Percentiles rank a stretch among this genome's conserved stretches.
Conservation (phyloP, 2,888 invertebrate genomes). For the Acanthosoma haemorrhoidale region DNA sequence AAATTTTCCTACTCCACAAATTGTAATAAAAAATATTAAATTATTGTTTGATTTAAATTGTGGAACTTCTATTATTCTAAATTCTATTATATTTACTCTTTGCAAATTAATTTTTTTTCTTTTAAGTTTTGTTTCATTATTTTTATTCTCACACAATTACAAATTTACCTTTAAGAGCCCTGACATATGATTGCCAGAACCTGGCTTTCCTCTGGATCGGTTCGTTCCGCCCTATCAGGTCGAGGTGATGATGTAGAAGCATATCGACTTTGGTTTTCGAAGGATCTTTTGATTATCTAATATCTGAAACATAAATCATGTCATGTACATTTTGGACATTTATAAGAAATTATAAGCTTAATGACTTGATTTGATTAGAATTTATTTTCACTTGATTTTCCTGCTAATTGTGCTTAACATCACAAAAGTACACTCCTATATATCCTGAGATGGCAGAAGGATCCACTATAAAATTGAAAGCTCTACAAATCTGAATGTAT, state of each 20-base stretch:
- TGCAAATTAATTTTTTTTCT: neutral
- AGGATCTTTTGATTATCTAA: constrained; percentile 43
- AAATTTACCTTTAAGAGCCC: constrained; percentile 79
- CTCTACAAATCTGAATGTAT: no score
- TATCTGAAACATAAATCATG: constrained; percentile 48
- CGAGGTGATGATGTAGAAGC: constrained; percentile 87
- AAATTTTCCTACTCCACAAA: no score
- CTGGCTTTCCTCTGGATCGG: constrained; percentile 86
- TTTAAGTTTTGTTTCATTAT: neutral
- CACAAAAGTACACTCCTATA: no score
- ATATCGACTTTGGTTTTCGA: constrained; percentile 64
- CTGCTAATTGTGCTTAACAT: no score
- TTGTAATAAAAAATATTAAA: no score
- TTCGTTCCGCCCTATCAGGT: constrained; percentile 91
- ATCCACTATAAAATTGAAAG: no score
- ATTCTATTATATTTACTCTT: neutral
- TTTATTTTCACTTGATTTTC: no score
- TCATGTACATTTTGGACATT: no score
- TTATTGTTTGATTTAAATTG: neutral
- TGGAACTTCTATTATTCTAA: neutral
- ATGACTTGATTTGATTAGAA: neutral
- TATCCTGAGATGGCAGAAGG: no score
- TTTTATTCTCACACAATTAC: neutral
- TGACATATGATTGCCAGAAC: constrained; percentile 90
- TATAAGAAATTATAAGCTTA: neutral